These are phyloP conservation scores for Dolomedes plantarius DNA, from an alignment of 2,888 invertebrate genomes.

Conservation along the genomic window DNA sequence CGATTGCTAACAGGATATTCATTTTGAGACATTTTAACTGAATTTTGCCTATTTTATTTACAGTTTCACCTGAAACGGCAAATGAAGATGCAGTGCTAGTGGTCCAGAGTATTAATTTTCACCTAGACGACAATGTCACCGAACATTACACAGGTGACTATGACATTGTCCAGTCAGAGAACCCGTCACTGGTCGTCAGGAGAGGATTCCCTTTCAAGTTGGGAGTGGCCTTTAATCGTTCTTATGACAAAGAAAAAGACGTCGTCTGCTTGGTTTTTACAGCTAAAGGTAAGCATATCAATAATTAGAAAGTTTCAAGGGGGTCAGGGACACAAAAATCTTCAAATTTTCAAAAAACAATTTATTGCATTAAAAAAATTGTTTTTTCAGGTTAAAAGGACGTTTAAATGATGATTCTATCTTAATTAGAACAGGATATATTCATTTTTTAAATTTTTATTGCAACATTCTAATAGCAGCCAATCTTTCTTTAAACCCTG, in stretches of 20 bases:
- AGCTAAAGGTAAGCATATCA: constrained; percentile 73
- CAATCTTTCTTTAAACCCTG: too few relatives aligned
- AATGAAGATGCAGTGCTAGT: constrained; percentile 80
- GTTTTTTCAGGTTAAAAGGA: too few relatives aligned
- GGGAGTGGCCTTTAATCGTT: constrained; percentile 74
- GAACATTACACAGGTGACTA: constrained; percentile 88
- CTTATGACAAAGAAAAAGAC: constrained; percentile 74
- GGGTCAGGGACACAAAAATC: too few relatives aligned
- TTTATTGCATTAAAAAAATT: too few relatives aligned
- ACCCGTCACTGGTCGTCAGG: constrained; percentile 73
- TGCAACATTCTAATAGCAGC: too few relatives aligned
- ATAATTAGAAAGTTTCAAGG: too few relatives aligned
- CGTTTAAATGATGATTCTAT: too few relatives aligned
- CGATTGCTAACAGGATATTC: too few relatives aligned
- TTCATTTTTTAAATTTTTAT: too few relatives aligned
- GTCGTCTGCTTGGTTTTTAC: constrained; percentile 75
- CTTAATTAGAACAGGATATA: too few relatives aligned
- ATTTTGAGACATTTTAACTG: too few relatives aligned
- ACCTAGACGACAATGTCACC: constrained; percentile 84
- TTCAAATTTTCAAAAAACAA: too few relatives aligned
- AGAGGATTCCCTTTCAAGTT: constrained; percentile 75
- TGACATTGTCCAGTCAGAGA: constrained; percentile 82
- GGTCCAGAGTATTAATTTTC: constrained; percentile 85
- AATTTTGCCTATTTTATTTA: not conserved
- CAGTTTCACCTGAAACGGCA: constrained; percentile 48